phyloP scores from a whole-genome alignment of 2,888 invertebrate species.

The Diloba caeruleocephala region DNA sequence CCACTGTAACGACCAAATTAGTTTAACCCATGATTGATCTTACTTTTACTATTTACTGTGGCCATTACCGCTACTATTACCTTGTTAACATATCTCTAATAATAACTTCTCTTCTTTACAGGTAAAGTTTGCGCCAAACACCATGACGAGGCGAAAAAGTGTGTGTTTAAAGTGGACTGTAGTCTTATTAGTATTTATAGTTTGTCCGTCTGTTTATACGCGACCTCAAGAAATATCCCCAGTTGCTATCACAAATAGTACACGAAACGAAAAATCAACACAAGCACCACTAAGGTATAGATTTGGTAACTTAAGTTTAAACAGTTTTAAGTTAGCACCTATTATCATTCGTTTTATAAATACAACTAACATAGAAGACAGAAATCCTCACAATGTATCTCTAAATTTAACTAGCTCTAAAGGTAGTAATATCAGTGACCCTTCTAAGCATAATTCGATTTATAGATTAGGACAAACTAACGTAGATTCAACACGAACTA shows the following conservation, averaged over 20 bases:
- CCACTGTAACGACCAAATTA: too few relatives aligned
- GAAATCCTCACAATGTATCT: not conserved
- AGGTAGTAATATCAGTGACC: not conserved
- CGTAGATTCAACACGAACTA: conserved; percentile 25
- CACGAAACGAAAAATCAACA: conserved; percentile 68
- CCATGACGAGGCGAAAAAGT: conserved; percentile 83
- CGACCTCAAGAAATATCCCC: conserved; percentile 76
- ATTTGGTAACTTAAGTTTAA: conserved; percentile 59
- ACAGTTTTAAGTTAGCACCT: conserved; percentile 58
- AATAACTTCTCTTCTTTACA: conserved; percentile 70
- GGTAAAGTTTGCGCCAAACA: conserved; percentile 71
- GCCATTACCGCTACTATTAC: not conserved
- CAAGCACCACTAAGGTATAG: conserved; percentile 81
- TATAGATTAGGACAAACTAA: not conserved
- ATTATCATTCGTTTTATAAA: conserved; percentile 61
- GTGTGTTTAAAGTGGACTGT: conserved; percentile 82
- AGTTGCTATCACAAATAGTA: conserved; percentile 56
- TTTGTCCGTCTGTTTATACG: conserved; percentile 73
- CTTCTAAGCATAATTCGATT: not conserved
- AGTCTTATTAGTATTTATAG: conserved; percentile 78
- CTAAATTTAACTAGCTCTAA: not conserved
- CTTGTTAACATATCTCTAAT: conserved; percentile 14
- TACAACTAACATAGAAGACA: conserved; percentile 26
- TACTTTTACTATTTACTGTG: conserved; percentile 3
- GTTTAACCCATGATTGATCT: not conserved